Base-by-base conservation (phyloP, 2,113 vertebrate species). In the Sitta europaea region DNA sequence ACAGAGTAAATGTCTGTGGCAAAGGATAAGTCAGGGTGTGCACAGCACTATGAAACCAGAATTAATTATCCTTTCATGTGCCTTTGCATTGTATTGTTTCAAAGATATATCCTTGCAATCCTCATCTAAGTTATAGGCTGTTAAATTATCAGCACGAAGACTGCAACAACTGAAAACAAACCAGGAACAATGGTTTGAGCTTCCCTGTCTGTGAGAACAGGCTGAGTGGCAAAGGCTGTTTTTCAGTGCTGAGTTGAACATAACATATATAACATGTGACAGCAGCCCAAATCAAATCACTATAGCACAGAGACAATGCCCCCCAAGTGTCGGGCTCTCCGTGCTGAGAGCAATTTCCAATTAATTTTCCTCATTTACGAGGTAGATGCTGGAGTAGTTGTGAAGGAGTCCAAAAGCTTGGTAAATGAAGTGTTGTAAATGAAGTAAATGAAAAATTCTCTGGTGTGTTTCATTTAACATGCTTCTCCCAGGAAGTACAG, bases 211-310 rank as follows among this genome's bases (percentile, higher is more conserved):
- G 77, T 86, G 68, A 94, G 95, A 94, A 82, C 40, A 36, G 75
- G 78, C 75, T 78, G 80, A 97, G 82, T 66, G 47, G 90, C 83
- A 94, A 74, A 54, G 94, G 36, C 72, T 77, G 68, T 71, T 93
- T 92, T 63, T 74, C 79, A 81, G 79, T 2, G 5, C 67, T 3
- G 72, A 67, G 36, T 8, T 27, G 92, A 88, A 66, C 81, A 51
- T 96, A 90, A 97, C 68, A 66, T 93, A 86, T 90, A 97, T 93
- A 96, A 94, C 77, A 86, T 94, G 78, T 97, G 97, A 97, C 96
- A 97, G 96, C 87, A 92, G 84, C 72, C 72, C 92, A 81, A 91
- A 29, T 96, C 88, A 93, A 93, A 95, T 33, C 88, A 62, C 73
- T 63, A 1, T 1, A n/a, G 65, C 68, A 76, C 6, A 4, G 71